phyloP scores from a whole-genome alignment of 2,797 vertebrate genomes.

The Craterocephalus amniculus region DNA sequence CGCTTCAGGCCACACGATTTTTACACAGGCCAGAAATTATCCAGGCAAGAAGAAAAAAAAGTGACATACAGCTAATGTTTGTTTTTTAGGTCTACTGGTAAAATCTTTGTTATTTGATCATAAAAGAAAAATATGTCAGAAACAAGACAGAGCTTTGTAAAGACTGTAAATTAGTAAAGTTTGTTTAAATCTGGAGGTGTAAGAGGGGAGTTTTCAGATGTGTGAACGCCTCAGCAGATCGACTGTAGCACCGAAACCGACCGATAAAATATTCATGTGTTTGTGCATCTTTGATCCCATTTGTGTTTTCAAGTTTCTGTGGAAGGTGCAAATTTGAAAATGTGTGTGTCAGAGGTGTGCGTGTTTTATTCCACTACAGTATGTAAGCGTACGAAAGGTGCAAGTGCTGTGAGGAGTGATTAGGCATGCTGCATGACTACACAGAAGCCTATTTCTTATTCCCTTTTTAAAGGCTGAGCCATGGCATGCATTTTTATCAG shows the following conservation, averaged over 20 bases:
- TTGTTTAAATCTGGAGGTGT: not conserved
- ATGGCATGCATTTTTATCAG: conserved; percentile 76
- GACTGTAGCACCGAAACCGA: not conserved
- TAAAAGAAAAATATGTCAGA: not conserved
- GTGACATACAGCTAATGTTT: not conserved
- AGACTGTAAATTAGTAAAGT: too few relatives aligned
- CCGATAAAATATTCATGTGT: conserved; percentile 4
- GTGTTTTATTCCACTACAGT: conserved; percentile 38
- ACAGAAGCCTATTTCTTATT: conserved; percentile 74
- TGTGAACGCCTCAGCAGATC: not conserved
- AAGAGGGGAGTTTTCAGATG: not conserved
- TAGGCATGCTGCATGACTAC: conserved; percentile 66
- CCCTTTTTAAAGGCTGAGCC: conserved; percentile 76
- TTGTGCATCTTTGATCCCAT: conserved; percentile 12
- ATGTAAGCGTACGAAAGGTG: conserved; percentile 34
- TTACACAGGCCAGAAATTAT: not conserved
- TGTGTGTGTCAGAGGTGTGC: not conserved
- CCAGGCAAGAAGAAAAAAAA: not conserved
- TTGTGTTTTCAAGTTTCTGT: not conserved
- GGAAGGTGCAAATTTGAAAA: not conserved
- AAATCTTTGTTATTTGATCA: not conserved
- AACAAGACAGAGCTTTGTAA: not conserved
- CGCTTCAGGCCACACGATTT: not conserved
- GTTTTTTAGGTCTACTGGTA: not conserved
- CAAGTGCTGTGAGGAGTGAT: conserved; percentile 51